Evolutionary conservation across 2,797 vertebrate species (phyloP).

Genomic region (Betta splendens): DNA sequence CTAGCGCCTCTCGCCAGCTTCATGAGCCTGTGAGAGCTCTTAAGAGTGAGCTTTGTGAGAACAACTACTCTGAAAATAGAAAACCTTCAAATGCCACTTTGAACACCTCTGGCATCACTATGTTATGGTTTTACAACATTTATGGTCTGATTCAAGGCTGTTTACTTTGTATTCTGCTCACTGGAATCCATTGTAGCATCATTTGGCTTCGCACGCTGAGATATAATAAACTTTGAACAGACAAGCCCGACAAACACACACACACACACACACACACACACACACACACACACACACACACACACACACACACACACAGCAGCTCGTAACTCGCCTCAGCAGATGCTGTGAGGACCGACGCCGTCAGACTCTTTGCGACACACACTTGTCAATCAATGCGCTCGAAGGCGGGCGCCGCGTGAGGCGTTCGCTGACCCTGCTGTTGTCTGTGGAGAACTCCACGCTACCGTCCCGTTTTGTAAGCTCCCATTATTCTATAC

Average conservation of each 20-base stretch:
- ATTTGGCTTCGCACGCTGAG: not conserved
- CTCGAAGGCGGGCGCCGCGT: conserved; percentile 40
- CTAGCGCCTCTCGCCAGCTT: too few relatives aligned
- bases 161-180: conserved; percentile 5
- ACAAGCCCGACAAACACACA: conserved; percentile 50
- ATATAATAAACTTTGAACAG: conserved; percentile 39
- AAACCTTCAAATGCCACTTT: conserved; percentile 14
- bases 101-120: conserved; percentile 4
- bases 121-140: conserved; percentile 6
- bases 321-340: conserved; percentile 21
- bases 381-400: conserved; percentile 42
- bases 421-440: conserved; percentile 14
- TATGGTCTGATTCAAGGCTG: not conserved
- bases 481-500: conserved; percentile 2
- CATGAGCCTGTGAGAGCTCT: conserved; percentile 25
- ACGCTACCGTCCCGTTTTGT: conserved; percentile 4
- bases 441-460: conserved; percentile 24
- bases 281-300: conserved; percentile 15
- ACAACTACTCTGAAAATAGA: conserved; percentile 37
- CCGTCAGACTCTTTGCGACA: conserved; percentile 22
- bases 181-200: not conserved
- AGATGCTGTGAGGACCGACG: conserved; percentile 19
- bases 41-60: conserved; percentile 30
- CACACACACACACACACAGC: conserved; percentile 46
- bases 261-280: conserved; percentile 37